A percentile compares a stretch with the other conserved stretches of the same genome.
These are phyloP conservation scores for Myotis findleyi DNA, from an alignment of 2,797 vertebrate species.

Conservation along the genomic window DNA sequence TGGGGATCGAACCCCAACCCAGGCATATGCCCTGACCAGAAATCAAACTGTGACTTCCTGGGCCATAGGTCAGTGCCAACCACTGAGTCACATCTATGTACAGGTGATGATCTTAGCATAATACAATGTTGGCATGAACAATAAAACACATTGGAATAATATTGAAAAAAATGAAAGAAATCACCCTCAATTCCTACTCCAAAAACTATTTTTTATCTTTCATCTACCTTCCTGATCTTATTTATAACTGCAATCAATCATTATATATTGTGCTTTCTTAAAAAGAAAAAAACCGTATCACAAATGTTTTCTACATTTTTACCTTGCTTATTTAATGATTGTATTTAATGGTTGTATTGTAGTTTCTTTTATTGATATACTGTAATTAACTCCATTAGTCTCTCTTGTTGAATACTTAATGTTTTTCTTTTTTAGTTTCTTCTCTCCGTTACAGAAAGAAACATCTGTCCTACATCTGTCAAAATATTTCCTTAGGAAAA, in stretches of 20 bases:
- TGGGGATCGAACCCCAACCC: no score
- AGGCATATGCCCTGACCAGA: no score
- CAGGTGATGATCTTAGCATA: neutral
- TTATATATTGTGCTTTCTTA: neutral
- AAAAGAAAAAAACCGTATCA: neutral
- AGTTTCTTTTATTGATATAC: neutral
- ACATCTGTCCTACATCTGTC: conserved; percentile 72
- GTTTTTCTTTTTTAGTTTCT: conserved; percentile 1
- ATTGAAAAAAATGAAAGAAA: neutral
- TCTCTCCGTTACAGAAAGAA: conserved; percentile 49
- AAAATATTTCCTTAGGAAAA: conserved; percentile 76
- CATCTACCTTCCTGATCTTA: neutral
- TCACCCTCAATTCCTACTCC: neutral
- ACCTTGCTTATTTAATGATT: neutral
- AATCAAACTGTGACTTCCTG: no score
- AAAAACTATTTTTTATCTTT: neutral
- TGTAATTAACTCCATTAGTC: conserved; percentile 12
- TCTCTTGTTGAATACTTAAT: conserved; percentile 37
- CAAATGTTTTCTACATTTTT: conserved; percentile 27
- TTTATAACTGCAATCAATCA: neutral
- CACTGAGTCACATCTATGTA: neutral
- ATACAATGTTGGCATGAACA: neutral
- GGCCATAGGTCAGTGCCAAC: no score
- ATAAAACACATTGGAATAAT: neutral
- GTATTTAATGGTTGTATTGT: neutral